A percentile compares a stretch with the other conserved stretches of the same genome.
Conservation (phyloP, 2,797 vertebrate species). For the Acanthurus leucopareius region DNA sequence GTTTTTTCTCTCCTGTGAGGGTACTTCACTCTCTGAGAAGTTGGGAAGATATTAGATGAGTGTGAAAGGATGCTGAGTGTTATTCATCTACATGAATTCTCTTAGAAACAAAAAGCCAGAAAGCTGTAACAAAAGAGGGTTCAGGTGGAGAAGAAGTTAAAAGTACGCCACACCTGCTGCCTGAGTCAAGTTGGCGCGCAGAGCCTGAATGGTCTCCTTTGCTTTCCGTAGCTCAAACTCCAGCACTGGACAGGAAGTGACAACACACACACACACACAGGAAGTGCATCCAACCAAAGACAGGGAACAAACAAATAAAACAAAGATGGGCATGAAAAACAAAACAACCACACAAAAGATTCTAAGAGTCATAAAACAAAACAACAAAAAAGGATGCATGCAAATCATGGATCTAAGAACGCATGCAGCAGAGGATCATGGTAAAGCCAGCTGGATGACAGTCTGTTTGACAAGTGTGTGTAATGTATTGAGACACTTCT, state of each 20-base stretch:
- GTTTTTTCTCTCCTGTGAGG: slow-evolving; percentile 98
- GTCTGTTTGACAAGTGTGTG: slow-evolving; percentile 75
- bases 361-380: slow-evolving; percentile 86
- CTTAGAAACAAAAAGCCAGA: slow-evolving; percentile 38
- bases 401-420: slow-evolving; percentile 93
- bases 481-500: slow-evolving; percentile 42
- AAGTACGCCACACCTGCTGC: slow-evolving; percentile 99
- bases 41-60: slow-evolving; percentile 61
- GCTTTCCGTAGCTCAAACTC: slow-evolving; percentile 99
- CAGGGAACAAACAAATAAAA: slow-evolving; percentile 93
- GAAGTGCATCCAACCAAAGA: slow-evolving; percentile 96
- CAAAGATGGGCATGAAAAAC: slow-evolving; percentile 96
- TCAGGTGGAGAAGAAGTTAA: slow-evolving; percentile 89
- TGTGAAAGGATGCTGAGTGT: slow-evolving; percentile 36
- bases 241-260: slow-evolving; percentile 99
- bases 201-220: slow-evolving; percentile 99
- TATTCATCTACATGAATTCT: slow-evolving; percentile 58
- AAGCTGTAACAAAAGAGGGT: slow-evolving; percentile 73
- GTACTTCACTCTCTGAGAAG: slow-evolving; percentile 94
- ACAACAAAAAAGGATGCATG: slow-evolving; percentile 88
- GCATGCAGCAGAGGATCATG: slow-evolving; percentile 99
- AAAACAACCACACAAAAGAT: slow-evolving; percentile 90
- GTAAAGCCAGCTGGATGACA: slow-evolving; percentile 88
- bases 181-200: slow-evolving; percentile 99
- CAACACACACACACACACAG: slow-evolving; percentile 90